These are phyloP conservation scores for Cylas formicarius DNA, from an alignment of 1,140 invertebrate species.

Conservation along the genomic window DNA sequence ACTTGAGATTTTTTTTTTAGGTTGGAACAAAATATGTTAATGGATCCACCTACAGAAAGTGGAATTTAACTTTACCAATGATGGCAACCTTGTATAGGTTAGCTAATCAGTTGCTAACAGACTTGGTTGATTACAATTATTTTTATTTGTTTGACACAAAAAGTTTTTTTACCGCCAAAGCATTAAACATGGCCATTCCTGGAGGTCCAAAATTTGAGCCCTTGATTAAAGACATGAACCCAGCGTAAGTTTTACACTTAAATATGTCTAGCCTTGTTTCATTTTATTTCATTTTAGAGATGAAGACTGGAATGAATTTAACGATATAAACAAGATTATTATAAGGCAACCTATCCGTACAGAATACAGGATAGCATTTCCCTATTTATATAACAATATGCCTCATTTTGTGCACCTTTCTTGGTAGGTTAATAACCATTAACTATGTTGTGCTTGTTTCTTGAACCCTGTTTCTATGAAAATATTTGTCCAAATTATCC, in stretches of 20 bases:
- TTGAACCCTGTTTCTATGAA: too few relatives aligned
- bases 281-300: slow-evolving; percentile 61
- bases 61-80: slow-evolving; percentile 92
- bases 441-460: neutral
- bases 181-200: slow-evolving; percentile 99
- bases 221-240: slow-evolving; percentile 94
- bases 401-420: slow-evolving; percentile 92
- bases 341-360: slow-evolving; percentile 97
- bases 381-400: slow-evolving; percentile 98
- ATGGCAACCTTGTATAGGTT: slow-evolving; percentile 96
- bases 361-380: slow-evolving; percentile 98
- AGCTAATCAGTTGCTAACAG: slow-evolving; percentile 96
- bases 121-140: slow-evolving; percentile 97
- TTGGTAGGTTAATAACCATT: slow-evolving; percentile 60
- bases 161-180: slow-evolving; percentile 99
- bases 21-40: slow-evolving; percentile 87
- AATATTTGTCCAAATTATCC: too few relatives aligned
- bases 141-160: slow-evolving; percentile 99
- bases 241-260: slow-evolving; percentile 58
- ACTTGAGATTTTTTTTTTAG: slow-evolving; percentile 7
- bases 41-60: slow-evolving; percentile 92
- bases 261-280: too few relatives aligned
- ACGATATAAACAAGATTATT: slow-evolving; percentile 99
- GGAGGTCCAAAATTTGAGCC: slow-evolving; percentile 99
- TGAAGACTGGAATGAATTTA: slow-evolving; percentile 99